Conservation (phyloP, 2,888 invertebrate species). For the Dinocampus coccinellae region DNA sequence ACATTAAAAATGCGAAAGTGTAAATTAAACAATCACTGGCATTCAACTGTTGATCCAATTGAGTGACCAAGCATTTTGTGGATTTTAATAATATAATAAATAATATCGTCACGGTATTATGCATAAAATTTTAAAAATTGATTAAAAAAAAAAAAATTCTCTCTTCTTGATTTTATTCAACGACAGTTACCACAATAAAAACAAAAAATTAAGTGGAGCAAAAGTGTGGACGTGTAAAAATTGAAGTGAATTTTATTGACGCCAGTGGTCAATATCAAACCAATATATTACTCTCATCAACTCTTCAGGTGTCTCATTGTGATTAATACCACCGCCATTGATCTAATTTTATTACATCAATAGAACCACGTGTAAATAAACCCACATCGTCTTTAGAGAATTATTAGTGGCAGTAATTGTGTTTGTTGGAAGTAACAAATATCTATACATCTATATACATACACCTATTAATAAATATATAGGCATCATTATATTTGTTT, state of each 20-base stretch:
- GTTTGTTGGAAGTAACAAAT: background rate
- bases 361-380: background rate
- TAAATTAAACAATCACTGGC: constrained; percentile 22
- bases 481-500: background rate
- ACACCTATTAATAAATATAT: no score
- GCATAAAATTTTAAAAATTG: no score
- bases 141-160: no score
- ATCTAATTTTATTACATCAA: background rate
- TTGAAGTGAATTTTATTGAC: background rate
- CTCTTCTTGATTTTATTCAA: no score
- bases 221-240: background rate
- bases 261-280: background rate
- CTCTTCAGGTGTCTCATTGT: background rate
- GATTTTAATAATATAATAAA: background rate
- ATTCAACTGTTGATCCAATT: constrained; percentile 11
- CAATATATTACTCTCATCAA: background rate
- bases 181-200: background rate
- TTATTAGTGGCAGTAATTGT: background rate
- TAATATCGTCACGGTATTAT: no score
- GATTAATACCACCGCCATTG: background rate
- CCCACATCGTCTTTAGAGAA: background rate
- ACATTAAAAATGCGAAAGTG: constrained; percentile 16
- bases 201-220: background rate
- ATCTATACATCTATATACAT: background rate
- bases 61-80: constrained; percentile 11